phyloP scores from a whole-genome alignment of 1,140 invertebrate genomes.

The Catajapyx aquilonaris region DNA sequence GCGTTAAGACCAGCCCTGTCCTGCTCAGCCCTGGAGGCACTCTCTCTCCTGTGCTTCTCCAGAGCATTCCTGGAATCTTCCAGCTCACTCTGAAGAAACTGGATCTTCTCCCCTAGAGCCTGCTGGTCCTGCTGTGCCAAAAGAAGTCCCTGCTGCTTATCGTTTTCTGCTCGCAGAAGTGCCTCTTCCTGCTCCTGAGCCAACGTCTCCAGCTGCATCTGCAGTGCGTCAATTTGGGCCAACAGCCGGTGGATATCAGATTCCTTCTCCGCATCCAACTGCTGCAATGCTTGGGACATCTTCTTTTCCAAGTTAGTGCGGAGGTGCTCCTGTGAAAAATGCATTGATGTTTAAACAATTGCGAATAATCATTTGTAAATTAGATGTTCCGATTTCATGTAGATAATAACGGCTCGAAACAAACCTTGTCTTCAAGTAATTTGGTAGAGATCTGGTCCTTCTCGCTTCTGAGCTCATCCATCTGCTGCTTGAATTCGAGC shows the following conservation, averaged over 20 bases:
- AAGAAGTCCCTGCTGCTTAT: conserved; percentile 62
- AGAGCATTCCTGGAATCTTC: conserved; percentile 44
- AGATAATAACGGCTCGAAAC: no score
- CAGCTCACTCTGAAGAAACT: conserved; percentile 39
- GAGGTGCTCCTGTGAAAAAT: conserved; percentile 35
- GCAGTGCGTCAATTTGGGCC: conserved; percentile 45
- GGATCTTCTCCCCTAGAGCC: conserved; percentile 50
- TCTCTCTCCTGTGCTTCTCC: conserved; percentile 43
- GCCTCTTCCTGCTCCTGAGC: conserved; percentile 66
- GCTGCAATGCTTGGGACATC: conserved; percentile 43
- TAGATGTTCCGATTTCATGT: no score
- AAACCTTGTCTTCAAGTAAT: no score
- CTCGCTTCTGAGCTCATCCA: no score
- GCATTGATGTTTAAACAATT: no score
- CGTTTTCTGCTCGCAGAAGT: conserved; percentile 59
- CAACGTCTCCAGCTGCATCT: conserved; percentile 49
- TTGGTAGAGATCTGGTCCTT: no score
- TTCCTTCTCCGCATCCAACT: conserved; percentile 49
- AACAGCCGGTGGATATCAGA: conserved; percentile 44
- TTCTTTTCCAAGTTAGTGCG: conserved; percentile 45
- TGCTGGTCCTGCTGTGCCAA: conserved; percentile 66
- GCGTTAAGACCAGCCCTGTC: conserved; percentile 43
- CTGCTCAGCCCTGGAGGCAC: conserved; percentile 41
- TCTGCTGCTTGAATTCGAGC: no score
- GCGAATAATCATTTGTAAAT: no score